Base-by-base conservation (phyloP, 2,888 invertebrate species). In the Cerastis leucographa region DNA sequence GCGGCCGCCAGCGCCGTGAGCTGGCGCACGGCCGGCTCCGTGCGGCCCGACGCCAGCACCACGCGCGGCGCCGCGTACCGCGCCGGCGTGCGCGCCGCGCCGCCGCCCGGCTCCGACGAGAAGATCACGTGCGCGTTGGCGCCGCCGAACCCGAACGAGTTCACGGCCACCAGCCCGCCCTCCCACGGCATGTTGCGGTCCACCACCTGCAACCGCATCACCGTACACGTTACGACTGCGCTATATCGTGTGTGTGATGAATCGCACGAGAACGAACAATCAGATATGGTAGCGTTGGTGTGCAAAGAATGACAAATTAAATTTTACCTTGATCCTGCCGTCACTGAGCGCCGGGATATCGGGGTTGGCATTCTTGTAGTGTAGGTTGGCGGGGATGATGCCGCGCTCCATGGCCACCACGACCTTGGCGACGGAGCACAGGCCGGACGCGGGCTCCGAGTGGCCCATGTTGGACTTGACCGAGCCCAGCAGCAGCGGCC, bases 381-480 rank as follows among this genome's bases (percentile, higher is more conserved):
- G 99, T 80, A 99, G 97, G 95, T 99, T 99, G 35, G 97, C 98
- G 3, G 99, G 99, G 87, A 99, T 98, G 51, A 98, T 94, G 49
- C 99, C 98, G 74, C 97, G 95, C 95, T 99, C 99, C 98, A 99
- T 99, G 25, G 99, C 98, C 79, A 99, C 97, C 40, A 99, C 94
- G 73, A 94, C 97, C 95, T 99, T 99, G 19, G 99, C 99, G 84
- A 99, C 97, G 1, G 99, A 98, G 91, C 99, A 99, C 42, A 99
- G 97, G 44, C 99, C 99, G 65, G 99, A 98, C 1, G 98, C 98
- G 0, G 99, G 99, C 95, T 99, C 99, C 7, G 99, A 98, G 94
- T 99, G 99, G 2, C 99, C 99, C 99, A 99, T 99, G 96, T 99
- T 99, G 40, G 99, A 99, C 94, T 99, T 99, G 0, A 99, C 99